Percentiles rank a stretch among this genome's conserved stretches.
Evolutionary conservation across 1,140 invertebrate species (phyloP).

Genomic region (Bemisia tabaci): DNA sequence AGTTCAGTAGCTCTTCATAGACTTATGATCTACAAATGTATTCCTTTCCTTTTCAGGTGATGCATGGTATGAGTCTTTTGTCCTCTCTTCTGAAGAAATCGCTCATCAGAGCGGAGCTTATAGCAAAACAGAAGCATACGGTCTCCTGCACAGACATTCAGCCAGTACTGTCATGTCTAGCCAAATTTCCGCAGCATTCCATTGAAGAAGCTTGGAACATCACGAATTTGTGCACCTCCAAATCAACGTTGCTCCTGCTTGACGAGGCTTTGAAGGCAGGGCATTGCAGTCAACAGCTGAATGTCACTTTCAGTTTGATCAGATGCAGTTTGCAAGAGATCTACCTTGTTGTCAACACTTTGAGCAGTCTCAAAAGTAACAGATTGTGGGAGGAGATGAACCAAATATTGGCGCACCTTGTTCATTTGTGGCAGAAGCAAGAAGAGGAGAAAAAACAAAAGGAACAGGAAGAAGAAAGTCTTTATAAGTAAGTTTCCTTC

Average conservation of each 20-base stretch:
- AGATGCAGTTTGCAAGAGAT: constrained; percentile 51
- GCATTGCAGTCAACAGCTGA: not conserved
- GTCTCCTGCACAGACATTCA: not conserved
- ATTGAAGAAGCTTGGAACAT: not conserved
- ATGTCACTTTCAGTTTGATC: constrained; percentile 33
- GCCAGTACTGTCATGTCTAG: not conserved
- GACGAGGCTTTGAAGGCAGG: not conserved
- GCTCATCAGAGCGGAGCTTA: not conserved
- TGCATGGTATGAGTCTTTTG: not conserved
- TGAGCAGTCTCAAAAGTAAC: constrained; percentile 3
- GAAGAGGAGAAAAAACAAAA: constrained; percentile 49
- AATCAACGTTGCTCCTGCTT: not conserved
- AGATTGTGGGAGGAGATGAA: constrained; percentile 32
- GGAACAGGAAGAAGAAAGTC: constrained; percentile 56
- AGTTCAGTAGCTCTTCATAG: too few species aligned
- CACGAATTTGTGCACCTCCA: not conserved
- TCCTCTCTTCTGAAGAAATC: not conserved
- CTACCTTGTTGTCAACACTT: constrained; percentile 33
- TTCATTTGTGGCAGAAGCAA: constrained; percentile 58
- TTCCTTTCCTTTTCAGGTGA: not conserved
- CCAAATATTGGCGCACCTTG: constrained; percentile 41
- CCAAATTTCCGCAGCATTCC: not conserved
- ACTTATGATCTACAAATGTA: too few species aligned
- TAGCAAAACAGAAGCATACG: not conserved
- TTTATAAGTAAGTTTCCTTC: constrained; percentile 51